Base-by-base conservation (phyloP, 2,888 invertebrate genomes). In the Synergus japonicus region DNA sequence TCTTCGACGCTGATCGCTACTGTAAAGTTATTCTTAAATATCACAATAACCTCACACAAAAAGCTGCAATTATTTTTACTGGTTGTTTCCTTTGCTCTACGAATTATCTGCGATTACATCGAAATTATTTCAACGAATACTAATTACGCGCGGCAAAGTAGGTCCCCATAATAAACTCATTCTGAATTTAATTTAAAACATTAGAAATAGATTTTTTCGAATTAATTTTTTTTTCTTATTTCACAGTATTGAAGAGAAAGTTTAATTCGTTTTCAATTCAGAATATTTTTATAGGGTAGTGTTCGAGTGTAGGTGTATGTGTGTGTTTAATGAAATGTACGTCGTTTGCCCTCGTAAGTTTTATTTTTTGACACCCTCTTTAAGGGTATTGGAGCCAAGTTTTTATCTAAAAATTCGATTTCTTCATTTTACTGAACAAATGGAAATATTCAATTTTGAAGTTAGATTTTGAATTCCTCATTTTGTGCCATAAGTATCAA, bases 1-100 rank as follows among this genome's bases (percentile, higher is more conserved):
- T 67, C 60, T 76, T 79, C 76, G 81, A 69, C 69, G 69, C 69
- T 49, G 37, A 73, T 54, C 49, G 73, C 73, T 73, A 73, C 73
- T 69, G 73, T 49, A 73, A 73, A 73, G 73, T 90, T 89, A 90
- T 88, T 86, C 86, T 87, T 90, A 89, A 89, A 89, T 91, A 91
- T 91, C 91, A 91, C 91, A 91, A 91, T 91, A 91, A 91, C 89
- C 90, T 91, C 90, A 91, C 91, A 91, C 91, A 89, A 87, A 91
- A 91, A 91, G 91, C 91, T 90, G 89, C 88, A 87, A 86, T 89
- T 90, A 90, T 84, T 81, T 84, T 86, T 85, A 85, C 84, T 84
- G 86, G 85, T 81, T 65, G 22, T 46, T 79, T 66, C 73, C 79
- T 77, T 66, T 73, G 78, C 54, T 76, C 44, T 80, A 76, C 54